Evolutionary conservation across 2,113 vertebrate genomes (phyloP).

Genomic region (mouse (Mus musculus)): DNA sequence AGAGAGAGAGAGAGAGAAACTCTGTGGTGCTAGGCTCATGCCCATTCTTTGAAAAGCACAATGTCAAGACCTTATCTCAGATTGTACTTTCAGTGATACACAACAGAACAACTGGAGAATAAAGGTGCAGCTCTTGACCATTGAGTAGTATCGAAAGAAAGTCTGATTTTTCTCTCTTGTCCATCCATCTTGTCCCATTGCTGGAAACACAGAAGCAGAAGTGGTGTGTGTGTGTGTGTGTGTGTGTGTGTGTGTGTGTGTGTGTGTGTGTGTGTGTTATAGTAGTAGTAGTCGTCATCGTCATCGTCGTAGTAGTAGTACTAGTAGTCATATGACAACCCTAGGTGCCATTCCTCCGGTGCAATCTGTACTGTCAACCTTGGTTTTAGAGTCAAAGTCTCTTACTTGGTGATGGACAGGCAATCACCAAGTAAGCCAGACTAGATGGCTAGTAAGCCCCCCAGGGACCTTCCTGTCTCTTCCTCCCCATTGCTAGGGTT

Average conservation of each 20-base stretch:
- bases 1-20: not conserved
- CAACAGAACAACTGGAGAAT: not conserved
- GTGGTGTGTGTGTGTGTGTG: not conserved
- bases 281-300: too few relatives aligned
- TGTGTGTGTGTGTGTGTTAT: not conserved
- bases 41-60: not conserved
- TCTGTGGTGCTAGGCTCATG: too few relatives aligned
- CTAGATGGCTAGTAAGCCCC: too few relatives aligned
- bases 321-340: not conserved
- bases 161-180: not conserved
- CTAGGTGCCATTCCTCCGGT: too few relatives aligned
- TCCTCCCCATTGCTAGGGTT: not conserved
- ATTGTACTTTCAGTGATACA: not conserved
- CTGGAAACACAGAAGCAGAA: slow-evolving; percentile 19
- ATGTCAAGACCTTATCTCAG: not conserved
- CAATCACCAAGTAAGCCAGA: not conserved
- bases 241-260: not conserved
- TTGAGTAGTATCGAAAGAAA: not conserved
- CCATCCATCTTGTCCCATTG: not conserved
- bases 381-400: not conserved
- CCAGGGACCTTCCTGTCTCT: not conserved
- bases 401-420: too few relatives aligned
- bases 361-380: not conserved
- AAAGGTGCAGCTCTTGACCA: not conserved
- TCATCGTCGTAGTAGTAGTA: too few relatives aligned